A percentile compares a stretch with the other conserved stretches of the same genome.
These are phyloP conservation scores for Keiferia lycopersicella DNA, from an alignment of 2,888 invertebrate genomes.

Conservation along the genomic window DNA sequence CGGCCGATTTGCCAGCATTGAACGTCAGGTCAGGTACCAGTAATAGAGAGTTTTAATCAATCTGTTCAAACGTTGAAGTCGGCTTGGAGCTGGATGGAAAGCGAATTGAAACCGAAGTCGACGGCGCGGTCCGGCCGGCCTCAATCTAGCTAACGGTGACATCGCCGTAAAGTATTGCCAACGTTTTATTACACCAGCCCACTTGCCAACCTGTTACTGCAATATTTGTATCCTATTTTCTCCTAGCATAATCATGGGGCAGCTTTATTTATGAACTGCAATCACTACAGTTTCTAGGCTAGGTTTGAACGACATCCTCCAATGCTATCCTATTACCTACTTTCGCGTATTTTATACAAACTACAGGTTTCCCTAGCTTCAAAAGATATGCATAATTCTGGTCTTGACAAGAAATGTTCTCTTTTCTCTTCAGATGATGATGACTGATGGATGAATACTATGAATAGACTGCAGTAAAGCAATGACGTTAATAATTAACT, in stretches of 20 bases:
- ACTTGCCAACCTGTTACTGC: constrained; percentile 23
- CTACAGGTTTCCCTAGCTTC: background rate
- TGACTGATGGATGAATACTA: background rate
- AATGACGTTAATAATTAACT: constrained; percentile 10
- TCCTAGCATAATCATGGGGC: constrained; percentile 20
- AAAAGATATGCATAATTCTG: background rate
- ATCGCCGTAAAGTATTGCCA: constrained; percentile 23
- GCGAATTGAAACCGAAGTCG: constrained; percentile 60
- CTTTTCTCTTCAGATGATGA: background rate
- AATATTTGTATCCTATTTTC: constrained; percentile 28
- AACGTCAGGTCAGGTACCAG: background rate
- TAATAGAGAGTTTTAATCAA: constrained; percentile 42
- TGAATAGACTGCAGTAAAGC: background rate
- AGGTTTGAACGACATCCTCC: constrained; percentile 20
- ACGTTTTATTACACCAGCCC: constrained; percentile 19
- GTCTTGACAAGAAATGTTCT: constrained; percentile 13
- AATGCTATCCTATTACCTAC: constrained; percentile 17
- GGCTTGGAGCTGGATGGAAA: constrained; percentile 61
- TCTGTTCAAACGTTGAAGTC: constrained; percentile 58
- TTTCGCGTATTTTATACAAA: constrained; percentile 12
- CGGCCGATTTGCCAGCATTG: background rate
- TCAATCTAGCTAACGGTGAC: constrained; percentile 31
- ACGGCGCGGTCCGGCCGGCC: constrained; percentile 32
- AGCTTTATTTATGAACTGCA: constrained; percentile 24
- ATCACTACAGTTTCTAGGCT: constrained; percentile 24